Percentiles rank a stretch among this genome's conserved stretches.
Conservation (phyloP, 1,140 invertebrate genomes). For the Gonatopus flavifemur region DNA sequence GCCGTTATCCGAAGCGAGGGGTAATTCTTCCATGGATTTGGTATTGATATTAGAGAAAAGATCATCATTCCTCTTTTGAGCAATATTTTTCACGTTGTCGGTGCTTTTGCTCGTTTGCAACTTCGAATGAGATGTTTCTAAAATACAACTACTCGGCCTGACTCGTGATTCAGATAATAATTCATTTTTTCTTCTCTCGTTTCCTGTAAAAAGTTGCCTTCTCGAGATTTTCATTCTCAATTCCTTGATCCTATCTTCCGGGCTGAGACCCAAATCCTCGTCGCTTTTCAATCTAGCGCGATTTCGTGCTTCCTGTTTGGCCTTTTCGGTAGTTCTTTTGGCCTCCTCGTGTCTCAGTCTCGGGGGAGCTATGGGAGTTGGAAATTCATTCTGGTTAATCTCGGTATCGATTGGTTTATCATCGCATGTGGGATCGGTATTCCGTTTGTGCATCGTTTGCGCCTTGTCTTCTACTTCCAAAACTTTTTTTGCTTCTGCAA, state of each 20-base stretch:
- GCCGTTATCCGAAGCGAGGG: constrained; percentile 17
- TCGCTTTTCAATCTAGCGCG: constrained; percentile 71
- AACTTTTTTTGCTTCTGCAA: constrained; percentile 36
- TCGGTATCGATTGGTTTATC: neutral
- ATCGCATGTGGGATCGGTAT: neutral
- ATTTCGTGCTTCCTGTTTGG: constrained; percentile 68
- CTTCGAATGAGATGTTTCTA: constrained; percentile 29
- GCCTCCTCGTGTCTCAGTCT: constrained; percentile 57
- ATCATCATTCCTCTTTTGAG: constrained; percentile 36
- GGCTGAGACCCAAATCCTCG: constrained; percentile 71
- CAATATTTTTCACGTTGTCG: constrained; percentile 47
- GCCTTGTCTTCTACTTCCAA: constrained; percentile 14
- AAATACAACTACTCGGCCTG: constrained; percentile 40
- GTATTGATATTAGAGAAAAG: constrained; percentile 31
- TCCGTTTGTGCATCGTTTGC: constrained; percentile 1
- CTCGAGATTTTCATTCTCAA: constrained; percentile 57
- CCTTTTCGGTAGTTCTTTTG: constrained; percentile 60
- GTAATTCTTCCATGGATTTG: constrained; percentile 51
- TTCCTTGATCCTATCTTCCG: constrained; percentile 67
- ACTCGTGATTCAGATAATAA: constrained; percentile 35
- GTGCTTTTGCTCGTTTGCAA: constrained; percentile 54
- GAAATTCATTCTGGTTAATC: constrained; percentile 26
- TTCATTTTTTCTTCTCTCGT: constrained; percentile 35
- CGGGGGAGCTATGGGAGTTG: constrained; percentile 57
- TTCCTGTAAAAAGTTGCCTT: constrained; percentile 48